Conservation (phyloP, 2,797 vertebrate species). For the Brotogeris chrysoptera region DNA sequence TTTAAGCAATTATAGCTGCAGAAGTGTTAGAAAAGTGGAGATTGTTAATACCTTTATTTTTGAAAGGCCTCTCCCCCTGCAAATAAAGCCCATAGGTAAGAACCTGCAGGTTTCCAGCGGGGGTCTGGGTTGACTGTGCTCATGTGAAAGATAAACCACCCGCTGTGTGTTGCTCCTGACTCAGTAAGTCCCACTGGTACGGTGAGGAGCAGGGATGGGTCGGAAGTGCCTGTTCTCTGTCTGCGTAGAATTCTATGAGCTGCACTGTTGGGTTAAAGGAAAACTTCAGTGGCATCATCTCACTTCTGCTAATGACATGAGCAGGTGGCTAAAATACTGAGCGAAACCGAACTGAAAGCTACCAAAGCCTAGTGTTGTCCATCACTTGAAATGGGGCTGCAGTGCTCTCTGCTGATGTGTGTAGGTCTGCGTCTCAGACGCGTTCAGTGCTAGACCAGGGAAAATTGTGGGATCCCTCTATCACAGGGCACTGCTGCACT, state of each 20-base stretch:
- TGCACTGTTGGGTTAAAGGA: constrained; percentile 30
- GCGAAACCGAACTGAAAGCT: neutral
- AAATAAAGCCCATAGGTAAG: neutral
- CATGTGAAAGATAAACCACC: neutral
- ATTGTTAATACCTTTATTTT: neutral
- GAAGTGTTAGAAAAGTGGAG: neutral
- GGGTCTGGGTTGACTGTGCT: neutral
- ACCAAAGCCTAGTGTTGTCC: rapidly evolving
- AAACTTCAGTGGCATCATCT: neutral
- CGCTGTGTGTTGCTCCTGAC: neutral
- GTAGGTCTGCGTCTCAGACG: rapidly evolving
- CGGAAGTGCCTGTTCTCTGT: neutral
- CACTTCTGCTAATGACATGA: neutral
- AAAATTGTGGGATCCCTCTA: neutral
- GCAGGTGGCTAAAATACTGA: neutral
- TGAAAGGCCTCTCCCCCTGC: neutral
- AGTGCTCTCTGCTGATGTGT: neutral
- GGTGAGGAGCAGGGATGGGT: neutral
- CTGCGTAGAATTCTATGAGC: neutral
- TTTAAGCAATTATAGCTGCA: neutral
- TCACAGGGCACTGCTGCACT: neutral
- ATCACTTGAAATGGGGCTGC: rapidly evolving
- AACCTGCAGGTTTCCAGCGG: rapidly evolving
- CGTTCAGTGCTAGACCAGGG: rapidly evolving
- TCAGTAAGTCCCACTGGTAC: neutral